These are phyloP conservation scores for Malurus elegans DNA, from an alignment of 2,113 vertebrate species.

Conservation along the genomic window DNA sequence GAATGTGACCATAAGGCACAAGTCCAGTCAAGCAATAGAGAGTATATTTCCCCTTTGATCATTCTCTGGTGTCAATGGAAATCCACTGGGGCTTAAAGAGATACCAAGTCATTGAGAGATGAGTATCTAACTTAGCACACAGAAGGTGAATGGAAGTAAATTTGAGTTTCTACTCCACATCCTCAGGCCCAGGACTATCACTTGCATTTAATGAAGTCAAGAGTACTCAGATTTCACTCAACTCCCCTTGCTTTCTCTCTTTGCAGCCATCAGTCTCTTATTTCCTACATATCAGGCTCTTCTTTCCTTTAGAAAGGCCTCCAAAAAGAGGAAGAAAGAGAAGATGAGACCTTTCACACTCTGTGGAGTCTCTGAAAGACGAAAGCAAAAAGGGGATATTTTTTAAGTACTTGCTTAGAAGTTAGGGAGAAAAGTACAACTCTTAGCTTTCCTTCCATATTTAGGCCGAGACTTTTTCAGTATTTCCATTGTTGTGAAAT, in stretches of 20 bases:
- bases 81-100: not conserved
- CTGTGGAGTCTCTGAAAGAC: not conserved
- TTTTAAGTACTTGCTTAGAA: not conserved
- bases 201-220: not conserved
- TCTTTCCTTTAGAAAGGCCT: not conserved
- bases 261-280: not conserved
- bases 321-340: not conserved
- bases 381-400: not conserved
- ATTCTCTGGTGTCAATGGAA: not conserved
- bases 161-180: not conserved
- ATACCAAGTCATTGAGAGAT: not conserved
- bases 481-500: constrained; percentile 42
- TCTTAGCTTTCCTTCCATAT: not conserved
- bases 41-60: not conserved
- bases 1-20: not conserved
- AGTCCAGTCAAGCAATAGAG: not conserved
- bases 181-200: not conserved
- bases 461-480: not conserved
- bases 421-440: not conserved
- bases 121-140: not conserved
- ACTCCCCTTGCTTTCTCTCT: not conserved
- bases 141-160: not conserved
- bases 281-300: not conserved
- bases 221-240: not conserved
- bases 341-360: not conserved